phyloP scores from a whole-genome alignment of 1,140 invertebrate species.

The Lysiphlebus fabarum region DNA sequence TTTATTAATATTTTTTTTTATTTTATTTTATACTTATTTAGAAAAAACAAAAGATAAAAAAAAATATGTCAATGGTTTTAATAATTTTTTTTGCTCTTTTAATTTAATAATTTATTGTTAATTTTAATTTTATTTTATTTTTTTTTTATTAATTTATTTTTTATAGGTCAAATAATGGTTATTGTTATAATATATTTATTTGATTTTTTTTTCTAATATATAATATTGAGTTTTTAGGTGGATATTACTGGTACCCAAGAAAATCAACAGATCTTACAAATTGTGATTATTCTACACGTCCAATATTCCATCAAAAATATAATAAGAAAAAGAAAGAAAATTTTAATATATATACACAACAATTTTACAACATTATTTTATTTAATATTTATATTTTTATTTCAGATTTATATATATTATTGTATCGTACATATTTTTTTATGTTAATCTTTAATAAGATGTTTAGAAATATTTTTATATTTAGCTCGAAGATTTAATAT shows the following conservation, averaged over 20 bases:
- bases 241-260: conserved; percentile 16
- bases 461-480: no score
- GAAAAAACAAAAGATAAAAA: no score
- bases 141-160: conserved; percentile 20
- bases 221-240: conserved; percentile 51
- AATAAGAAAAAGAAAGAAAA: no score
- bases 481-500: no score
- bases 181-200: neutral
- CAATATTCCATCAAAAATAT: no score
- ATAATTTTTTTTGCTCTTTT: conserved; percentile 21
- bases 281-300: no score
- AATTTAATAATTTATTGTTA: conserved; percentile 15
- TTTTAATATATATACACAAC: no score
- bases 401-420: no score
- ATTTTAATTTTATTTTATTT: conserved; percentile 13
- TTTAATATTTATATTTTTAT: no score
- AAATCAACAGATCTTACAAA: neutral
- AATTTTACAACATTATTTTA: no score
- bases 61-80: neutral
- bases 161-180: neutral
- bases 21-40: neutral
- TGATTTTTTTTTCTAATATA: conserved; percentile 22
- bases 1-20: conserved; percentile 22
- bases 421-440: no score
- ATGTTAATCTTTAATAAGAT: no score